phyloP scores from a whole-genome alignment of 2,888 invertebrate species.

The Drosophila nr. medialis region DNA sequence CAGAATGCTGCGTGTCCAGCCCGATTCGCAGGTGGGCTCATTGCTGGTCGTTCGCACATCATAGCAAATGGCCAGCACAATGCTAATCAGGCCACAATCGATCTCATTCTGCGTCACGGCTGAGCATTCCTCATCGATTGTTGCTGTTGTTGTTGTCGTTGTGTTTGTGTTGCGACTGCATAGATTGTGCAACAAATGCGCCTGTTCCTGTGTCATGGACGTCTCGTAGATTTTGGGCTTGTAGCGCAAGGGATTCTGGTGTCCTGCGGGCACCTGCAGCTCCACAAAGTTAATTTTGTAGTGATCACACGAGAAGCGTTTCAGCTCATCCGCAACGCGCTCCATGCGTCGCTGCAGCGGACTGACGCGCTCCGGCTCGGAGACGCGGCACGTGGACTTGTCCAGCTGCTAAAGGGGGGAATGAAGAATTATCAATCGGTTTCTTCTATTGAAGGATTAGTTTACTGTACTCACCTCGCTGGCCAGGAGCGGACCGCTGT shows the following conservation, averaged over 20 bases:
- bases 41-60: conserved; percentile 82
- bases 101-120: conserved; percentile 64
- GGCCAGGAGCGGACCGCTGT: conserved; percentile 60
- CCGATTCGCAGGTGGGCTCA: conserved; percentile 83
- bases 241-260: conserved; percentile 82
- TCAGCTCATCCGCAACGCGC: conserved; percentile 79
- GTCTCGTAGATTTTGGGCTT: conserved; percentile 74
- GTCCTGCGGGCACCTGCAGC: conserved; percentile 82
- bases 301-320: conserved; percentile 81
- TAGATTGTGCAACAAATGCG: conserved; percentile 78
- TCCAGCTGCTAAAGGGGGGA: conserved; percentile 49
- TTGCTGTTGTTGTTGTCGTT: not conserved
- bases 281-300: conserved; percentile 83
- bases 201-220: conserved; percentile 76
- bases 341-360: conserved; percentile 77
- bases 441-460: not conserved
- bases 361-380: conserved; percentile 75
- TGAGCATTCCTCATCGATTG: conserved; percentile 9
- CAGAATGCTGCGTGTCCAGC: conserved; percentile 82
- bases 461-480: conserved; percentile 50
- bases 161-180: conserved; percentile 48
- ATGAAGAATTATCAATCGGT: not conserved
- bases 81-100: conserved; percentile 82
- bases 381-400: conserved; percentile 69
- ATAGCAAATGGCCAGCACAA: conserved; percentile 83